Conservation (phyloP, 2,888 invertebrate genomes). For the Deroplatys truncata region DNA sequence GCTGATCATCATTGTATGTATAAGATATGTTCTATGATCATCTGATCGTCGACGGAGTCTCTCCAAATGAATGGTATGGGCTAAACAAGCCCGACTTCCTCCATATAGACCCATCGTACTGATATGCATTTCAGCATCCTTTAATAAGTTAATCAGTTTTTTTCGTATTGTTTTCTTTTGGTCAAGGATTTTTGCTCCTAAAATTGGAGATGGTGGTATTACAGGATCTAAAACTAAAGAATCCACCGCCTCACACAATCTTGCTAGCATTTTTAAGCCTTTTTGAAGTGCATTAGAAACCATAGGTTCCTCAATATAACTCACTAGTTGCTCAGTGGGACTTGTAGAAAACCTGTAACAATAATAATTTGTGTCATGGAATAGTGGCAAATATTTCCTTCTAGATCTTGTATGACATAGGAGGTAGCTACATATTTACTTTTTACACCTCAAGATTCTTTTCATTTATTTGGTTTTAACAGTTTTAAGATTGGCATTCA, state of each 20-base stretch:
- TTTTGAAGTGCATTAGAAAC: background rate
- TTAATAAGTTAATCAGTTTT: slow-evolving; percentile 48
- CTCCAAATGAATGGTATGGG: slow-evolving; percentile 60
- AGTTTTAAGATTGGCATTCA: too few species aligned
- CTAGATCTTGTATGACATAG: too few species aligned
- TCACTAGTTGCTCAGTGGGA: slow-evolving; percentile 45
- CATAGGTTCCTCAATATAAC: slow-evolving; percentile 26
- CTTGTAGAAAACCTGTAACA: slow-evolving; percentile 48
- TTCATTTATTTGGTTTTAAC: too few species aligned
- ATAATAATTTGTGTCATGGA: background rate
- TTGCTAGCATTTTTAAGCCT: background rate
- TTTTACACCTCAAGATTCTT: too few species aligned
- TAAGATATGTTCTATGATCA: slow-evolving; percentile 37
- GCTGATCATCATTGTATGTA: background rate
- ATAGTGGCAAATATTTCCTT: background rate
- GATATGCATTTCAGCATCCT: slow-evolving; percentile 50
- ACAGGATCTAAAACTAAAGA: background rate
- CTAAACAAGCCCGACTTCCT: slow-evolving; percentile 53
- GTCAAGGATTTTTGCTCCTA: background rate
- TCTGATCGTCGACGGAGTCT: slow-evolving; percentile 52
- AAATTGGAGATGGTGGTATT: background rate
- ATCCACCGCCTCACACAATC: background rate
- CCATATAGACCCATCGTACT: slow-evolving; percentile 56
- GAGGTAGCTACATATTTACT: too few species aligned
- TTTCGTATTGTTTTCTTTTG: slow-evolving; percentile 37